Base-by-base conservation (phyloP, 2,888 invertebrate species). In the Cantharis rufa region DNA sequence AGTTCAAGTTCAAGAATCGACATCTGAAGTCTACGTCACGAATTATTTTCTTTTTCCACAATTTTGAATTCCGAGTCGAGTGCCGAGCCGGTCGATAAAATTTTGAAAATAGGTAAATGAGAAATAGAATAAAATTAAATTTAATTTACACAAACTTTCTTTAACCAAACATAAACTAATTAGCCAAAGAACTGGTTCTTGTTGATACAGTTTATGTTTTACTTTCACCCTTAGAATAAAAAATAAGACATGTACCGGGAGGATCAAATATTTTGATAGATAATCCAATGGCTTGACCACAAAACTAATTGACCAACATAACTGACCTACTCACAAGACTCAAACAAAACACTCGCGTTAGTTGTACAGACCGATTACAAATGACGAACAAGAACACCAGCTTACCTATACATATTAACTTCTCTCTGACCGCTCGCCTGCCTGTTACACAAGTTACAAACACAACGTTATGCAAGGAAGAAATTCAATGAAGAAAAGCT, bases 401-500 rank as follows among this genome's bases (percentile, higher is more conserved):
- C 75, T 72, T 77, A 68, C 76, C 79, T 81, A 80, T 75, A 66
- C 64, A 66, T 66, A 80, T 77, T 76, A 77, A 74, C 80, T 75
- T 78, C 77, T 80, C 79, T 72, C 80, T 72, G 70, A 21, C 70
- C 79, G 77, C 72, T 75, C 71, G 79, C 73, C n/a, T 48, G 48
- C 48, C 75, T 77, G 83, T 83, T 84, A 83, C 82, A 83, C 84
- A 84, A 83, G 82, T 78, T 80, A 81, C 81, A 82, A 82, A 80
- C 79, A 76, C 79, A 75, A 70, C 69, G 81, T 83, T 84, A 84
- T 83, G 84, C 84, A 84, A 84, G 84, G 78, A 81, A 82, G 81
- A 81, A 82, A 82, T 82, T 81, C 78, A 79, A 80, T 79, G 82
- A 83, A 84, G 82, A 83, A 83, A 84, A 83, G 83, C 84, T 84